phyloP scores from a whole-genome alignment of 2,113 vertebrate species.

The Trichechus manatus region DNA sequence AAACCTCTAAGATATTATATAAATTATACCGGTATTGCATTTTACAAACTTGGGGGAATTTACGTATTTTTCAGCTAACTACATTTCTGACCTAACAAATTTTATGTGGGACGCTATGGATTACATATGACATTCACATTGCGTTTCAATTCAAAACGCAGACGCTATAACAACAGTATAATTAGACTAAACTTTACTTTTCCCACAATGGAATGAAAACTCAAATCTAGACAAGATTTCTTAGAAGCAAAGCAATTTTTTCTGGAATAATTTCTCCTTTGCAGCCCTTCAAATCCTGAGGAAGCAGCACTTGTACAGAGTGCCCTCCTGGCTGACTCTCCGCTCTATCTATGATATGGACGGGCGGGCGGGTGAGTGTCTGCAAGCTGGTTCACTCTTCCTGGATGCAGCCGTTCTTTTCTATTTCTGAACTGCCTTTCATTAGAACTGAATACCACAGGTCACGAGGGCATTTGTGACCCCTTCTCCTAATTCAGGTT shows the following conservation, averaged over 20 bases:
- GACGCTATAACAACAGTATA: background rate
- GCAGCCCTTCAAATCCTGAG: background rate
- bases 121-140: background rate
- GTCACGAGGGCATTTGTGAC: background rate
- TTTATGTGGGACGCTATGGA: background rate
- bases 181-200: background rate
- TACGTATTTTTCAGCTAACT: background rate
- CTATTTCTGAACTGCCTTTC: background rate
- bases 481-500: background rate
- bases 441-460: background rate
- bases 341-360: rapidly evolving
- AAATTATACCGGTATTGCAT: background rate
- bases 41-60: background rate
- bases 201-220: background rate
- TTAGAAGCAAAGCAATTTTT: background rate
- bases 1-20: background rate
- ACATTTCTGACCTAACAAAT: background rate
- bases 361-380: rapidly evolving
- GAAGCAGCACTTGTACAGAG: rapidly evolving
- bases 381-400: background rate
- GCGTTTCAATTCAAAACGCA: background rate
- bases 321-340: rapidly evolving
- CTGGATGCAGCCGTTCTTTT: background rate
- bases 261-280: background rate
- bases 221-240: background rate